Conservation (phyloP, 2,888 invertebrate genomes). For the Caenorhabditis wallacei region DNA sequence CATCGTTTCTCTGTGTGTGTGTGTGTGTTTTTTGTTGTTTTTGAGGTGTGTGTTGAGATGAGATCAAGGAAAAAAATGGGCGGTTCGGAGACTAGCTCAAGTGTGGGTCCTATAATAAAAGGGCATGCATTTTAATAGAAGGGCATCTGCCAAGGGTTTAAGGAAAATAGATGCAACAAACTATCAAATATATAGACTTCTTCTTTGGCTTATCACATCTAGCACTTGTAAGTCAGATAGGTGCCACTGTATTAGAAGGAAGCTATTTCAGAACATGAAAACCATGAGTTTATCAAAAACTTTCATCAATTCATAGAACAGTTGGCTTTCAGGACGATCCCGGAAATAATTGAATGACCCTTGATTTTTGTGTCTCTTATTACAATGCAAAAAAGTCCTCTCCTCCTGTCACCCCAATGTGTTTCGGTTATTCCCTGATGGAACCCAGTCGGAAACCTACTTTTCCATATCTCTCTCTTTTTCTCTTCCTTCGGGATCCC, state of each 20-base stretch:
- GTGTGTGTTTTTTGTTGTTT: constrained; percentile 29
- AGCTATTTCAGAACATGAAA: too few species aligned
- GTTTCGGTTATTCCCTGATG: neutral
- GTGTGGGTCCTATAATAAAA: neutral
- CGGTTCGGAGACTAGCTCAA: neutral
- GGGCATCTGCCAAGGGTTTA: too few species aligned
- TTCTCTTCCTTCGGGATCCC: constrained; percentile 3
- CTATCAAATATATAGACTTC: too few species aligned
- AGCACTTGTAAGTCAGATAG: too few species aligned
- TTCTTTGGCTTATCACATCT: too few species aligned
- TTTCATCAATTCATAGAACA: constrained; percentile 9
- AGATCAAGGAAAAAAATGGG: neutral
- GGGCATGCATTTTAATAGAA: too few species aligned
- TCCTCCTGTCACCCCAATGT: neutral
- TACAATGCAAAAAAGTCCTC: constrained; percentile 45
- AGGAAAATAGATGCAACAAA: too few species aligned
- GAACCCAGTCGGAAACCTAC: constrained; percentile 11
- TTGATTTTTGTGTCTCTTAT: constrained; percentile 45
- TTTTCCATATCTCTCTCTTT: neutral
- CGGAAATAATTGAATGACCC: constrained; percentile 21
- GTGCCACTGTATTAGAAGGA: too few species aligned
- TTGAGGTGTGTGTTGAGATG: neutral
- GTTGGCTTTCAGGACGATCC: constrained; percentile 10
- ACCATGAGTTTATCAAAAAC: neutral
- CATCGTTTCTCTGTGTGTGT: neutral